Base-by-base conservation (phyloP, 2,113 vertebrate species). In the Onychostruthus taczanowskii region DNA sequence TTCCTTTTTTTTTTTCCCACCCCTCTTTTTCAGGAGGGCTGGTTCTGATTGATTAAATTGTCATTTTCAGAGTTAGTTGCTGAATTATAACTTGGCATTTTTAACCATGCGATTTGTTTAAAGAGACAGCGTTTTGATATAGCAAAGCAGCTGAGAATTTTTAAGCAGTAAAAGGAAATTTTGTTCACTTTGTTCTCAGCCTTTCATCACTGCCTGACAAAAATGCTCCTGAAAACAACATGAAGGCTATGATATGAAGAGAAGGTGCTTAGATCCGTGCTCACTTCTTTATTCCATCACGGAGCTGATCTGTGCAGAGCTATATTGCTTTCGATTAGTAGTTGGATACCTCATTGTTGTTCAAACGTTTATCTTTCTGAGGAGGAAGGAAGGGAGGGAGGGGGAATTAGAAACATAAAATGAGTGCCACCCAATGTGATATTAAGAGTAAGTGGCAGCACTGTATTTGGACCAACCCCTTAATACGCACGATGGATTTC, bases 1-100 rank as follows among this genome's bases (percentile, higher is more conserved):
- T 41, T 1, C 5, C 3, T 16, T 47, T 47, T 37, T 41, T 9
- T 16, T 4, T 37, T 37, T n/a, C n/a, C 7, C 47, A 77, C 43
- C 16, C 8, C 35, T 35, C 28, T 87, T 89, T 89, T 95, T 95
- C 87, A 77, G 72, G 74, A 95, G 91, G 52, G 80, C 87, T 96
- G 84, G 70, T 95, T 93, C 96, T 97, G 97, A 94, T 97, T 97
- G 97, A 97, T 97, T 97, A 97, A 97, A 96, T 97, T 97, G 96
- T 96, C 94, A 95, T 97, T 82, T 97, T 96, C 85, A 85, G 88
- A 96, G 80, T 96, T 97, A 95, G 84, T 87, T 94, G 94, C 95
- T 97, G 97, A 97, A 96, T 95, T 96, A 95, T 96, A 79, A 94
- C 93, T 70, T 95, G 94, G 84, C 85, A 87, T 94, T 96, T 96